Evolutionary conservation across 2,113 vertebrate genomes (phyloP), one percentile per base, ranked within the genome.

Genomic region (Madoqua kirkii): DNA sequence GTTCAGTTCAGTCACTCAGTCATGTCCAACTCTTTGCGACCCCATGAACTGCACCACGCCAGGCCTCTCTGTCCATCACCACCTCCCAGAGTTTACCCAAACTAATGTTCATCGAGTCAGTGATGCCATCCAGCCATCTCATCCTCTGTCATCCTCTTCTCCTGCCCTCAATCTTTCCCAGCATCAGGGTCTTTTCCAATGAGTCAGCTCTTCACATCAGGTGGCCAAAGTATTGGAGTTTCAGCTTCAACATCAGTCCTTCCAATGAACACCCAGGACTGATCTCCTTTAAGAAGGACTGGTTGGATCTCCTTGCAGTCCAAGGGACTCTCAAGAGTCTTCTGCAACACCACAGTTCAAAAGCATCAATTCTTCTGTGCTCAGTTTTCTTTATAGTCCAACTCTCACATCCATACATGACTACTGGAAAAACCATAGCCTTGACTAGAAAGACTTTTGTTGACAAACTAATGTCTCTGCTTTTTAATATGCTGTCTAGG

Each of bases 21-120:
- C 1, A 0, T 71, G 19, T 40, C 19, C 5, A 5, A 12, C 67
- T 21, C 5, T 71, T 40, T 21, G n/a, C 0, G 0, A 71, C 10
- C 3, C n/a, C 4, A 40, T 71, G n/a, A 71, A 36, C 19, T 17
- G 17, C 17, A 36, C 8, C 17, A 21, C 29, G 27, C 59, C 27
- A 60, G 11, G 27, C 59, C 11, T 60, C 59, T 60, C 27, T 29
- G 59, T 60, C 27, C 17, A 67, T 36, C n/a, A 67, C 64, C 33
- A 67, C 21, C n/a, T 67, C n/a, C n/a, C 17, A 36, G 64, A n/a
- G 62, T n/a, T 67, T 67, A 67, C 33, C 62, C 62, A 67, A 17
- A 36, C 64, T 21, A 8, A 67, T 67, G 8, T 36, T 15, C 33
- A 36, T 36, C 2, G 7, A 36, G 64, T 21, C 2, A 1, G 17